These are phyloP conservation scores for Crioceris asparagi DNA, from an alignment of 2,888 invertebrate genomes.

Conservation along the genomic window DNA sequence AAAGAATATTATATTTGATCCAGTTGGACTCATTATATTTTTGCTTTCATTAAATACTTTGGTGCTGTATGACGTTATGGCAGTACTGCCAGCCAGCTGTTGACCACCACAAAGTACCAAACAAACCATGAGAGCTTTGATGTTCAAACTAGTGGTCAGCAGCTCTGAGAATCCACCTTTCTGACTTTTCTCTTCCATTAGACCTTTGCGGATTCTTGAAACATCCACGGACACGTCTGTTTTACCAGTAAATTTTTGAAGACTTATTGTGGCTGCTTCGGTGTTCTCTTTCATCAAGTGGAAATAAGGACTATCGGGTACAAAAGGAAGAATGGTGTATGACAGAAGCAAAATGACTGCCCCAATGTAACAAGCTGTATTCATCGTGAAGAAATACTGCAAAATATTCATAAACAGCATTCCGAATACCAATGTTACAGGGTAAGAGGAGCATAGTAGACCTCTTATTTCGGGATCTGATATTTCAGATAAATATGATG, in stretches of 20 bases:
- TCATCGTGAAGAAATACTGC: slow-evolving; percentile 6
- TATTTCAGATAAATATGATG: slow-evolving; percentile 13
- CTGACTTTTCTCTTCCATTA: slow-evolving; percentile 39
- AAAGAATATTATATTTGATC: slow-evolving; percentile 28
- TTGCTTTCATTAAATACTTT: slow-evolving; percentile 32
- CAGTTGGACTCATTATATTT: slow-evolving; percentile 24
- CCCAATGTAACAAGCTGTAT: slow-evolving; percentile 4
- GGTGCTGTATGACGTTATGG: slow-evolving; percentile 33
- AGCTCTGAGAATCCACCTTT: slow-evolving; percentile 40
- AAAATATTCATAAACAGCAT: slow-evolving; percentile 13
- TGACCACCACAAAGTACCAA: slow-evolving; percentile 40
- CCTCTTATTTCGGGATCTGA: slow-evolving; percentile 14
- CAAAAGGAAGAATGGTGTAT: slow-evolving; percentile 39
- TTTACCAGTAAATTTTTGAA: slow-evolving; percentile 50
- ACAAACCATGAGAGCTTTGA: slow-evolving; percentile 28
- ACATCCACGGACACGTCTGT: slow-evolving; percentile 38
- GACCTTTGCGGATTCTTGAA: slow-evolving; percentile 39
- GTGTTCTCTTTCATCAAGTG: slow-evolving; percentile 45
- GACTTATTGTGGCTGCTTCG: slow-evolving; percentile 47
- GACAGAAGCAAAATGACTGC: slow-evolving; percentile 2
- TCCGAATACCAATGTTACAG: slow-evolving; percentile 10
- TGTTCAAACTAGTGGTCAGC: slow-evolving; percentile 21
- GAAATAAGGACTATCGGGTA: slow-evolving; percentile 64
- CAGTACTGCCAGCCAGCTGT: slow-evolving; percentile 36
- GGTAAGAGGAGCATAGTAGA: slow-evolving; percentile 11